These are phyloP conservation scores for Intellagama lesueurii DNA, from an alignment of 2,797 vertebrate genomes.

Conservation along the genomic window DNA sequence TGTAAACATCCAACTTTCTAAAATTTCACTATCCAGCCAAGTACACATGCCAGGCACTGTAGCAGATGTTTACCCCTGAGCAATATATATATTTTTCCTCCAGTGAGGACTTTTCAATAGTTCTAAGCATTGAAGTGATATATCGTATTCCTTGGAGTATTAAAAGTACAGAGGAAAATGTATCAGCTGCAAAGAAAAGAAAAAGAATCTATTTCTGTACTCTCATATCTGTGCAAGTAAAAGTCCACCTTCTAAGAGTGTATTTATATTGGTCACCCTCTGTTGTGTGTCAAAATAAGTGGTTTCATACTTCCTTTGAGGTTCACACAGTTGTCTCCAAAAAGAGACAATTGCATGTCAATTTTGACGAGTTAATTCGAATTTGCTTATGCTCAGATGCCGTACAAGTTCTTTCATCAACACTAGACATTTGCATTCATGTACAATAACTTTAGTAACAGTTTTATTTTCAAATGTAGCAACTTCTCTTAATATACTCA, in stretches of 20 bases:
- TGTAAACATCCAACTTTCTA: slow-evolving; percentile 1
- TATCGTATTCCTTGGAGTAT: slow-evolving; percentile 24
- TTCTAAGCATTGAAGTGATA: background rate
- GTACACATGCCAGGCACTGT: slow-evolving; percentile 35
- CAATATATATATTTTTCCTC: slow-evolving; percentile 14
- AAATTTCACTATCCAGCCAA: slow-evolving; percentile 29
- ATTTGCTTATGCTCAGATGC: background rate
- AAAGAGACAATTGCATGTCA: too few species aligned
- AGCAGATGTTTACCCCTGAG: slow-evolving; percentile 48
- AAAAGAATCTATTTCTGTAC: background rate
- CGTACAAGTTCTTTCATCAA: background rate
- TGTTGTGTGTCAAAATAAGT: slow-evolving; percentile 1
- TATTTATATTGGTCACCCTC: background rate
- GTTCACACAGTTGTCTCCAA: background rate
- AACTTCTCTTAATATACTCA: too few species aligned
- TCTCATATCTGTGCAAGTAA: slow-evolving; percentile 18
- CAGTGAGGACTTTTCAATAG: slow-evolving; percentile 48
- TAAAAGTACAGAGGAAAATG: slow-evolving; percentile 10
- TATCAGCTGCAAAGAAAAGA: slow-evolving; percentile 14
- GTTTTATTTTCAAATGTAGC: too few species aligned
- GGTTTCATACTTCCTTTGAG: background rate
- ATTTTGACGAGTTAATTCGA: background rate
- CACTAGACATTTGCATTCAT: too few species aligned
- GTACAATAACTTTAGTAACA: too few species aligned
- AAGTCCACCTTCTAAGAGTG: background rate